Base-by-base conservation (phyloP, 1,140 invertebrate species). In the Campoletis sonorensis region DNA sequence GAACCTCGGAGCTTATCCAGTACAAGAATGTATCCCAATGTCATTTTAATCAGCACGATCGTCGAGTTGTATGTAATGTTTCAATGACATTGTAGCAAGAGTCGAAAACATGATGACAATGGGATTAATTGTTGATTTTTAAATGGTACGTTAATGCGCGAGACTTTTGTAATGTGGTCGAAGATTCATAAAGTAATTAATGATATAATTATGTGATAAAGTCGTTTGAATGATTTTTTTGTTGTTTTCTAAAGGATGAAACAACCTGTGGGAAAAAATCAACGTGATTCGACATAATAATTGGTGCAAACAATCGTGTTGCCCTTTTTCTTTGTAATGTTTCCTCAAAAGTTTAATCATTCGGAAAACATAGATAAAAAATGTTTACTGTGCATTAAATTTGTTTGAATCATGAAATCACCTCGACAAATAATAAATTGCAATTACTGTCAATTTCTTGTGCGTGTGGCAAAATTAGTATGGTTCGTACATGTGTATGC, bases 161-260 rank as follows among this genome's bases (percentile, higher is more conserved):
- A 49, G 0, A 49, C 21, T 0, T 40, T 49, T 10, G 30, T 73
- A 26, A 73, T 23, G n/a, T 73, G 30, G 26, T 49, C 71, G 23
- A 49, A 49, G 33, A 71, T 45, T 45, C n/a, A 23, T 49, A 73
- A 51, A 49, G 8, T 7, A 2, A 7, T 33, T 33, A 33, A 33
- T 33, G 21, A 49, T 49, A 73, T 4, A 72, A 16, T 54, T 15
- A 21, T 54, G 15, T 15, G n/a, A 54, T 40, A 37, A 45, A 21
- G 37, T 40, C 30, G 70, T 45, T n/a, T 45, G 21, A 45, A 72
- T 49, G 45, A n/a, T n/a, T n/a, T n/a, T n/a, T n/a, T n/a, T n/a
- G n/a, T n/a, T n/a, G n/a, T n/a, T n/a, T n/a, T 72, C 51, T 49
- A 73, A 49, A 73, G 23, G 49, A 49, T 45, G 13, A 45, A n/a